Conservation (phyloP, 2,113 vertebrate species). For the Oreochromis niloticus region DNA sequence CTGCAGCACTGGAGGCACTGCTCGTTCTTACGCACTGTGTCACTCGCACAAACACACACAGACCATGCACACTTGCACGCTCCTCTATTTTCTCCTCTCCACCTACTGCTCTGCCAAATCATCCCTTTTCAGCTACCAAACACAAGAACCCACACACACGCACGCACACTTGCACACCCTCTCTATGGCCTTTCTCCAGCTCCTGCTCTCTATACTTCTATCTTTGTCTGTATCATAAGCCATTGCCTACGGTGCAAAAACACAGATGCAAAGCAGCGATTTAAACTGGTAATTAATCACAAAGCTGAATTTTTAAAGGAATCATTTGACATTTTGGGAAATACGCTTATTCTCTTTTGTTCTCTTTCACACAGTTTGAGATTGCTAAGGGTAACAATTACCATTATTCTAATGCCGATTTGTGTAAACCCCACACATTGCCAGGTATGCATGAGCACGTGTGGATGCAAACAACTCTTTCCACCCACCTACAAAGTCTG, state of each 20-base stretch:
- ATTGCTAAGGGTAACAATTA: background rate
- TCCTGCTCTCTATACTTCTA: background rate
- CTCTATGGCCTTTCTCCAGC: constrained; percentile 7
- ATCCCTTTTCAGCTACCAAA: constrained; percentile 4
- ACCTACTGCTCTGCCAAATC: constrained; percentile 1
- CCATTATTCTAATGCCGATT: background rate
- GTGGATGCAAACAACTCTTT: background rate
- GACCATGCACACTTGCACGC: background rate
- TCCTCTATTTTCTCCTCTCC: background rate
- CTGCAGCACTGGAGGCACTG: background rate
- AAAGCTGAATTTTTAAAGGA: background rate
- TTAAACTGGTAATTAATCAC: background rate
- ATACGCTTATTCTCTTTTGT: background rate
- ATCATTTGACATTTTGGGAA: background rate
- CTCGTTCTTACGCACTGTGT: background rate
- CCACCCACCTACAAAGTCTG: background rate
- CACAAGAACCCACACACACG: background rate
- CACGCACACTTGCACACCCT: background rate
- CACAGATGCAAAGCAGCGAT: background rate
- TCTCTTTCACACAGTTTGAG: background rate
- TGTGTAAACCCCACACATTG: background rate
- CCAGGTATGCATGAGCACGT: background rate
- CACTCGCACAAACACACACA: background rate
- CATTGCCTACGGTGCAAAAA: background rate
- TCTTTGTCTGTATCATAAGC: background rate